A percentile compares a stretch with the other conserved stretches of the same genome.
Conservation (phyloP, 2,888 invertebrate species). For the Caenorhabditis doughertyi region DNA sequence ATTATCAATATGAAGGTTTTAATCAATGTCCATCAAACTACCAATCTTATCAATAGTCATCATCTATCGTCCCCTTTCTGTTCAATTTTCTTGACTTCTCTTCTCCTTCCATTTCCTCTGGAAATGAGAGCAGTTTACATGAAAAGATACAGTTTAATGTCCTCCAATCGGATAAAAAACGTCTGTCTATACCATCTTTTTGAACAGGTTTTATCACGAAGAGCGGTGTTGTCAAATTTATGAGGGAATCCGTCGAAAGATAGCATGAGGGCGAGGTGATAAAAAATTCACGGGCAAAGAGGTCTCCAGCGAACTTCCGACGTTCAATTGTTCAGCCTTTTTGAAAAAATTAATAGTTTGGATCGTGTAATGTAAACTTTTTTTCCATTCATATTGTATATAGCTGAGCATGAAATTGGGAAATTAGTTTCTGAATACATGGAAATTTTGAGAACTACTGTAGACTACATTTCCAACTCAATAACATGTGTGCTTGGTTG, state of each 20-base stretch:
- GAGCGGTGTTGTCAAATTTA: slow-evolving; percentile 53
- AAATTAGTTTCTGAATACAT: too few relatives aligned
- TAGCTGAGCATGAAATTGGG: too few relatives aligned
- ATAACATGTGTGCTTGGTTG: too few relatives aligned
- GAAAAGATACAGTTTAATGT: slow-evolving; percentile 43
- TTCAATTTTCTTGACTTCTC: not conserved
- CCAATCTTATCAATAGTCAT: slow-evolving; percentile 48
- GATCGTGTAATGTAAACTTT: not conserved
- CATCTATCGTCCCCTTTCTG: not conserved
- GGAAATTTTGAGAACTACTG: too few relatives aligned
- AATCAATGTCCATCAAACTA: slow-evolving; percentile 43
- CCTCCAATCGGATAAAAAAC: slow-evolving; percentile 21
- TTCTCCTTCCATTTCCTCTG: not conserved
- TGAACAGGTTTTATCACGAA: slow-evolving; percentile 57
- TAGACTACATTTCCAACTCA: too few relatives aligned
- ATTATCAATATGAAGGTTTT: slow-evolving; percentile 9
- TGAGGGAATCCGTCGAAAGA: slow-evolving; percentile 55
- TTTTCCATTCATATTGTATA: too few relatives aligned
- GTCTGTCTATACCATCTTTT: slow-evolving; percentile 48
- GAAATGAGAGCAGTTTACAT: slow-evolving; percentile 37
- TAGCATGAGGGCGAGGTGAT: slow-evolving; percentile 34
- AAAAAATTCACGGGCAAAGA: slow-evolving; percentile 26
- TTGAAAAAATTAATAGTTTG: slow-evolving; percentile 4
- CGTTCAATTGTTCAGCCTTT: slow-evolving; percentile 24
- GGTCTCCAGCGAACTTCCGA: slow-evolving; percentile 22